phyloP scores from a whole-genome alignment of 2,113 vertebrate genomes.

The Petroica traversi region DNA sequence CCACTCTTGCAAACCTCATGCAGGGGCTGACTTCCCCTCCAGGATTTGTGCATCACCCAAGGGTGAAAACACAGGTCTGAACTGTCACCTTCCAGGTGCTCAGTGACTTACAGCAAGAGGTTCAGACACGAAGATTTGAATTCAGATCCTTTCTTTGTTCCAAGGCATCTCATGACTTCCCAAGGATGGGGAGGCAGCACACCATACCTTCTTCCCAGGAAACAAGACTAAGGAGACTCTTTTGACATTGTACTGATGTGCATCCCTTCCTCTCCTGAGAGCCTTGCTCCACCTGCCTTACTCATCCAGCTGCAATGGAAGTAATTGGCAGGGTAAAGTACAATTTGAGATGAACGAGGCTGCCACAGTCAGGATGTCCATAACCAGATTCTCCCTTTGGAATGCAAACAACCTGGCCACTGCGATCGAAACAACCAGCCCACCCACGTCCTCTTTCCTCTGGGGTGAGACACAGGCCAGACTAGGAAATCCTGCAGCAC shows the following conservation, averaged over 20 bases:
- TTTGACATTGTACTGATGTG: neutral
- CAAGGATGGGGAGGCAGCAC: neutral
- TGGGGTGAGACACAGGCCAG: neutral
- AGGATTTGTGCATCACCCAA: neutral
- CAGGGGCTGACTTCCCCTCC: neutral
- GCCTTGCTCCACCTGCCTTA: neutral
- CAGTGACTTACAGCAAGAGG: neutral
- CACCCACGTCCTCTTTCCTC: neutral
- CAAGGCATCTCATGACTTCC: slow-evolving; percentile 5
- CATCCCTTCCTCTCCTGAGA: neutral
- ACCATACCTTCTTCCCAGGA: neutral
- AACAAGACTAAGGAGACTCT: neutral
- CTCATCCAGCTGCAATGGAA: neutral
- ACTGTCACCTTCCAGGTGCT: neutral
- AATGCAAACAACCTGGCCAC: neutral
- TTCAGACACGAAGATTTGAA: neutral
- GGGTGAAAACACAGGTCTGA: neutral
- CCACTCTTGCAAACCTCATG: neutral
- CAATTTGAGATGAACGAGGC: neutral
- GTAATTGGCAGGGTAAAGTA: slow-evolving; percentile 26
- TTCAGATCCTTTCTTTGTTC: neutral
- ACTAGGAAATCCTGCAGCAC: slow-evolving; percentile 93
- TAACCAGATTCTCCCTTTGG: slow-evolving; percentile 4
- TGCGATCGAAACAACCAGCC: neutral
- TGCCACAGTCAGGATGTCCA: neutral